Percentiles rank a stretch among this genome's conserved stretches.
Conservation (phyloP, 2,113 vertebrate species). For the Menura novaehollandiae region DNA sequence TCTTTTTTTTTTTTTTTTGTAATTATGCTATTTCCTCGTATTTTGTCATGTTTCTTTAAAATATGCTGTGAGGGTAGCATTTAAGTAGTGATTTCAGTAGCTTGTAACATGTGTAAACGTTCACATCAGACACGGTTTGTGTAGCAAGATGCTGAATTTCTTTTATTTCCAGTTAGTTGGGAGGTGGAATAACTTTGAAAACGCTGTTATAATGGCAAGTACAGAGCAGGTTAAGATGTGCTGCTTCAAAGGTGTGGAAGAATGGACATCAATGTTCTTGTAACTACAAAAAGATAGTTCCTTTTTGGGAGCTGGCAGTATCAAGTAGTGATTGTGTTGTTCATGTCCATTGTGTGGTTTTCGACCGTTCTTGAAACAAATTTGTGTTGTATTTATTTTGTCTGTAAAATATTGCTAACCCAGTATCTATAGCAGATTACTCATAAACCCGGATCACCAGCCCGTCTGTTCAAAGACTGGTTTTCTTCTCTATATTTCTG, state of each 20-base stretch:
- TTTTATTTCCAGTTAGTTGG: background rate
- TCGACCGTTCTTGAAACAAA: background rate
- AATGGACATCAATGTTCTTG: background rate
- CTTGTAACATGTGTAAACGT: fast-evolving
- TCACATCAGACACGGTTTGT: background rate
- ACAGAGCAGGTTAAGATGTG: background rate
- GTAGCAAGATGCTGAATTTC: background rate
- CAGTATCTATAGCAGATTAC: background rate
- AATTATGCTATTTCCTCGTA: background rate
- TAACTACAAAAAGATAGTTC: background rate
- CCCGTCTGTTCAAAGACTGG: background rate
- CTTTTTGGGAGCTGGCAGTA: background rate
- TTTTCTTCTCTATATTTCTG: background rate
- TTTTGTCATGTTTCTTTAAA: background rate
- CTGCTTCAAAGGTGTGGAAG: background rate
- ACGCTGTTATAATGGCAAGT: background rate
- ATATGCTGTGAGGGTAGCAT: background rate
- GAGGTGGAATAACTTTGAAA: background rate
- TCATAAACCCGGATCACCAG: background rate
- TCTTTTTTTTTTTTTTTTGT: background rate
- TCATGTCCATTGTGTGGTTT: background rate
- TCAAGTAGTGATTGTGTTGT: background rate
- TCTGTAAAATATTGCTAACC: background rate
- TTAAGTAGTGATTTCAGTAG: background rate
- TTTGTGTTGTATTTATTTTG: background rate